Evolutionary conservation across 2,113 vertebrate genomes (phyloP).

Genomic region (human (Homo sapiens)): GRCh38 chr1:62780001-62780500

Average conservation of each 20-base stretch:
- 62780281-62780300: neutral
- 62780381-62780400: neutral
- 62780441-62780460: neutral
- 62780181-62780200: no score
- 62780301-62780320: neutral
- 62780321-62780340: neutral
- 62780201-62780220: no score
- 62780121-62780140: neutral
- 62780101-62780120: neutral
- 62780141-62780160: neutral
- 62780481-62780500: neutral
- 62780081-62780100: neutral
- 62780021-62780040: neutral
- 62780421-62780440: neutral
- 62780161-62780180: neutral
- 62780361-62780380: neutral
- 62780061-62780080: neutral
- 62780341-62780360: neutral
- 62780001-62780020: neutral
- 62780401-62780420: neutral
- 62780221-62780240: no score
- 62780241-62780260: no score
- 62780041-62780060: neutral
- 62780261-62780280: no score
- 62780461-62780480: constrained; percentile 24